Evolutionary conservation across 2,888 invertebrate species (phyloP).

Genomic region (Galeopsomyia nigrocyanea): DNA sequence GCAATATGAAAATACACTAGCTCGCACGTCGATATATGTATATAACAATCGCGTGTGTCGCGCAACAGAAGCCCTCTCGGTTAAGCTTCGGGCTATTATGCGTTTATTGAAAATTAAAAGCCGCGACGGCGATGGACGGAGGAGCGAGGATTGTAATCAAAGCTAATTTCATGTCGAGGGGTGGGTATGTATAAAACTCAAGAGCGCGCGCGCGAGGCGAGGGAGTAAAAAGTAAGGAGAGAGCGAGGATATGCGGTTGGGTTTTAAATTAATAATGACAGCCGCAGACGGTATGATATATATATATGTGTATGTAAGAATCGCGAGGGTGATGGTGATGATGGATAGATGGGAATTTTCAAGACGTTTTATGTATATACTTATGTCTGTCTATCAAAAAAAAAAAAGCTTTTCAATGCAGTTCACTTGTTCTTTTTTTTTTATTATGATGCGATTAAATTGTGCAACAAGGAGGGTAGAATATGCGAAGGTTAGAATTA

Average conservation of each 20-base stretch:
- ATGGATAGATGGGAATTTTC: too few species aligned
- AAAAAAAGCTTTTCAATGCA: too few species aligned
- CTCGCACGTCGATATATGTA: neutral
- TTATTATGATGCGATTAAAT: too few species aligned
- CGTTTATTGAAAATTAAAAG: constrained; percentile 35
- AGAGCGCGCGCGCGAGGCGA: neutral
- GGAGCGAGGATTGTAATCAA: constrained; percentile 36
- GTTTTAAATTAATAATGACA: constrained; percentile 42
- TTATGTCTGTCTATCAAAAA: too few species aligned
- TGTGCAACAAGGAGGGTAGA: too few species aligned
- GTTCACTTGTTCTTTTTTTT: too few species aligned
- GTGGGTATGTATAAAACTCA: neutral
- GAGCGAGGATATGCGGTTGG: constrained; percentile 25
- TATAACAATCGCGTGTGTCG: neutral
- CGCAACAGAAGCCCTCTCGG: neutral
- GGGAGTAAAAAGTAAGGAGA: neutral
- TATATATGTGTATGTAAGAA: too few species aligned
- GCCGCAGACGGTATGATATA: too few species aligned
- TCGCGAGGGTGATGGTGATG: too few species aligned
- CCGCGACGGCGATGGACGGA: neutral
- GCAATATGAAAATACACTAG: constrained; percentile 35
- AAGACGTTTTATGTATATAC: too few species aligned
- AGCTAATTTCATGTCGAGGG: constrained; percentile 20
- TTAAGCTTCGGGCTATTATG: constrained; percentile 13
- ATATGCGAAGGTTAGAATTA: too few species aligned